A percentile compares a stretch with the other conserved stretches of the same genome.
Evolutionary conservation across 2,888 invertebrate genomes (phyloP).

Genomic region (Spisula solida): DNA sequence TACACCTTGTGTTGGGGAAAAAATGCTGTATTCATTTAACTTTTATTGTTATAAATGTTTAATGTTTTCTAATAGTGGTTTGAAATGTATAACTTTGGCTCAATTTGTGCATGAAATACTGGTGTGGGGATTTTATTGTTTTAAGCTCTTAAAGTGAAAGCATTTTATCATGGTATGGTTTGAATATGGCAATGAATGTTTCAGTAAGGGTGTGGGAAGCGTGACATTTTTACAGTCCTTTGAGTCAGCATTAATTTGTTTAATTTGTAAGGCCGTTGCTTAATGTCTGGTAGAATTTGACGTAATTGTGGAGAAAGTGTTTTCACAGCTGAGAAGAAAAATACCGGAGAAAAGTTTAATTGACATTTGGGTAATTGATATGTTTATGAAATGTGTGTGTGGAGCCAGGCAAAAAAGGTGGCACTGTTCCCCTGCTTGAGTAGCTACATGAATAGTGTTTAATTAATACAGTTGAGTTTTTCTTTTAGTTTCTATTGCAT

Average conservation of each 20-base stretch:
- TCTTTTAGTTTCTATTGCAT: too few species aligned
- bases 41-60: slow-evolving; percentile 5
- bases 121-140: not conserved
- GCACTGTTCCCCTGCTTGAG: too few species aligned
- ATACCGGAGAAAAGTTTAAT: not conserved
- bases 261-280: slow-evolving; percentile 19
- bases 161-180: slow-evolving; percentile 9
- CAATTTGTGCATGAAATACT: not conserved
- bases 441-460: too few species aligned
- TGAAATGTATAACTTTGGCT: not conserved
- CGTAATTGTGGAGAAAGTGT: slow-evolving; percentile 16
- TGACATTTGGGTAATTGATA: slow-evolving; percentile 15
- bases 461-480: too few species aligned
- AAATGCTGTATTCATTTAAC: not conserved
- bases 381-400: slow-evolving; percentile 8
- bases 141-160: not conserved
- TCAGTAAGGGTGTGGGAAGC: not conserved
- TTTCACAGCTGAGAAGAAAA: slow-evolving; percentile 1
- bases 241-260: slow-evolving; percentile 13
- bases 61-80: not conserved
- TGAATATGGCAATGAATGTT: slow-evolving; percentile 1
- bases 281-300: slow-evolving; percentile 9
- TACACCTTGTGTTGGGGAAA: not conserved
- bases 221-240: not conserved
- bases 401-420: not conserved